phyloP scores from a whole-genome alignment of 2,888 invertebrate genomes.

The Morpho achilles region DNA sequence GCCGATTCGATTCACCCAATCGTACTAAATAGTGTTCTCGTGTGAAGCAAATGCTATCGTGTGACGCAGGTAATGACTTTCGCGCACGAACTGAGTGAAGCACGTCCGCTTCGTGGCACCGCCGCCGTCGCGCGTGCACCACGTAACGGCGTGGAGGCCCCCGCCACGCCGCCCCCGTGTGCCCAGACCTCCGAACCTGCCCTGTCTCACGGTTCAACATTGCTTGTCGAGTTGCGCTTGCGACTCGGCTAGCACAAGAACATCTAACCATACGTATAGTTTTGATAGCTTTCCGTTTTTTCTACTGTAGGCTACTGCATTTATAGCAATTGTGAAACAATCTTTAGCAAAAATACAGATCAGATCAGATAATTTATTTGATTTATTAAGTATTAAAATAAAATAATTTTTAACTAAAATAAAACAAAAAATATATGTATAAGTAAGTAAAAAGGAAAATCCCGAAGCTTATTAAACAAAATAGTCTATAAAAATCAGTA shows the following conservation, averaged over 20 bases:
- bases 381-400: too few relatives aligned
- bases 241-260: slow-evolving; percentile 14
- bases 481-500: too few relatives aligned
- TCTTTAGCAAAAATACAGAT: too few relatives aligned
- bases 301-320: too few relatives aligned
- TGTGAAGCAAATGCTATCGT: slow-evolving; percentile 63
- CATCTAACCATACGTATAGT: slow-evolving; percentile 1
- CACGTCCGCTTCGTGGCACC: slow-evolving; percentile 74
- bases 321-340: too few relatives aligned
- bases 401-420: too few relatives aligned
- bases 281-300: too few relatives aligned
- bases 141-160: slow-evolving; percentile 63
- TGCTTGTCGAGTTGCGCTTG: slow-evolving; percentile 25
- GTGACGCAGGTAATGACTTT: slow-evolving; percentile 76
- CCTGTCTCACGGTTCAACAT: slow-evolving; percentile 24
- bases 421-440: too few relatives aligned
- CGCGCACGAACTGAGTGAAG: slow-evolving; percentile 79
- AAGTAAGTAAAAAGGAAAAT: too few relatives aligned
- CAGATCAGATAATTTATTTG: too few relatives aligned
- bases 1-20: slow-evolving; percentile 51
- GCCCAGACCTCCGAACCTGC: slow-evolving; percentile 42
- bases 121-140: slow-evolving; percentile 56
- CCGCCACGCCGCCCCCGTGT: slow-evolving; percentile 41
- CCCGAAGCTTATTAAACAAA: too few relatives aligned
- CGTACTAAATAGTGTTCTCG: slow-evolving; percentile 52